Percentiles rank a stretch among this genome's conserved stretches.
Evolutionary conservation across 2,113 vertebrate genomes (phyloP).

Genomic region (Eira barbara): DNA sequence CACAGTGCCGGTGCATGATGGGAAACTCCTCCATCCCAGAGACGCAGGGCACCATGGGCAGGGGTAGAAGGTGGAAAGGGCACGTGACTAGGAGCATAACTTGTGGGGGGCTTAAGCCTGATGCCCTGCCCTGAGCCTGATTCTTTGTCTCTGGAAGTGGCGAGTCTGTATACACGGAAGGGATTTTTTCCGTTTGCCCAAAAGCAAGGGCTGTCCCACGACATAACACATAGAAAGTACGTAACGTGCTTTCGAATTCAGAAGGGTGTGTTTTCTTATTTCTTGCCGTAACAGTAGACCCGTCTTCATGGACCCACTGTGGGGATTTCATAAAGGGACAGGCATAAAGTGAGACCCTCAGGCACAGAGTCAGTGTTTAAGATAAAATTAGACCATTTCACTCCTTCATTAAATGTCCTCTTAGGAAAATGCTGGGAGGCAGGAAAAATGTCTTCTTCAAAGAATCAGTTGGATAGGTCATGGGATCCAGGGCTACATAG

Average conservation of each 20-base stretch:
- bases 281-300: background rate
- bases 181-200: background rate
- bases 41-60: background rate
- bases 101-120: background rate
- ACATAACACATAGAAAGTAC: background rate
- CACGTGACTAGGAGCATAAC: background rate
- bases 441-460: background rate
- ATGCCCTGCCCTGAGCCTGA: background rate
- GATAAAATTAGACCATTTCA: background rate
- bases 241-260: background rate
- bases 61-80: background rate
- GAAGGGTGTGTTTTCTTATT: background rate
- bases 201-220: background rate
- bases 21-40: background rate
- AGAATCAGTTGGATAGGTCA: background rate
- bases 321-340: background rate
- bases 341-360: background rate
- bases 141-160: background rate
- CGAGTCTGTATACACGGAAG: background rate
- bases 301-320: background rate
- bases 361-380: background rate
- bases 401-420: background rate
- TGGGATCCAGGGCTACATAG: background rate
- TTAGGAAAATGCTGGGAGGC: background rate
- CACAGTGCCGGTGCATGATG: background rate